phyloP scores from a whole-genome alignment of 2,888 invertebrate genomes.

The Aromia moschata region DNA sequence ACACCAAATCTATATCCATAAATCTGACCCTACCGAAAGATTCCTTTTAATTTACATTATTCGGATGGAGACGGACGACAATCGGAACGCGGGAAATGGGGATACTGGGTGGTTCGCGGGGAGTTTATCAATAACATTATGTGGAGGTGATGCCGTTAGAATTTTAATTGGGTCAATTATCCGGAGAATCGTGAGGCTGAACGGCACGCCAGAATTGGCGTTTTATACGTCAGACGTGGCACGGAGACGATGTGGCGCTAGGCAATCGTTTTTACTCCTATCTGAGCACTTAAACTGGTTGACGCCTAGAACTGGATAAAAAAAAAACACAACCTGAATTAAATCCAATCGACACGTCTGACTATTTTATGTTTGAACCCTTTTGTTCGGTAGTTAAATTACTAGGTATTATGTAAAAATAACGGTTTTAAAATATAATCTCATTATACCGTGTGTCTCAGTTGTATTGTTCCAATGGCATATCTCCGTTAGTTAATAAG shows the following conservation, averaged over 20 bases:
- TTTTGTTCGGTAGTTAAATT: too few relatives aligned
- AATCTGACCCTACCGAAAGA: conserved; percentile 26
- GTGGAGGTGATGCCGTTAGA: background rate
- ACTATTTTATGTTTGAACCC: too few relatives aligned
- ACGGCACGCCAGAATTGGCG: background rate
- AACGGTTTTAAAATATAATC: too few relatives aligned
- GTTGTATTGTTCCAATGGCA: too few relatives aligned
- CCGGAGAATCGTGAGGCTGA: background rate
- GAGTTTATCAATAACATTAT: conserved; percentile 16
- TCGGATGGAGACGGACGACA: conserved; percentile 23
- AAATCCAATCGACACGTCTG: too few relatives aligned
- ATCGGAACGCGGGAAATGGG: conserved; percentile 8
- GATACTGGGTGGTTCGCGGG: conserved; percentile 11
- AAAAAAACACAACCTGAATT: too few relatives aligned
- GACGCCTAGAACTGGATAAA: background rate
- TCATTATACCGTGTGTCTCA: too few relatives aligned
- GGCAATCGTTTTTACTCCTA: background rate
- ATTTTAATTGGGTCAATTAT: conserved; percentile 10
- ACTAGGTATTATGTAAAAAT: too few relatives aligned
- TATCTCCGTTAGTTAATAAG: too few relatives aligned
- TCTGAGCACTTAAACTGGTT: background rate
- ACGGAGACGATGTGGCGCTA: background rate
- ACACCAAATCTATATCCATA: conserved; percentile 28
- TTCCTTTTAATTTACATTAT: conserved; percentile 32
- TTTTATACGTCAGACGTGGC: background rate